Evolutionary conservation across 2,888 invertebrate genomes (phyloP), one percentile per base, ranked within the genome.

Genomic region (Petrophora chlorosata): DNA sequence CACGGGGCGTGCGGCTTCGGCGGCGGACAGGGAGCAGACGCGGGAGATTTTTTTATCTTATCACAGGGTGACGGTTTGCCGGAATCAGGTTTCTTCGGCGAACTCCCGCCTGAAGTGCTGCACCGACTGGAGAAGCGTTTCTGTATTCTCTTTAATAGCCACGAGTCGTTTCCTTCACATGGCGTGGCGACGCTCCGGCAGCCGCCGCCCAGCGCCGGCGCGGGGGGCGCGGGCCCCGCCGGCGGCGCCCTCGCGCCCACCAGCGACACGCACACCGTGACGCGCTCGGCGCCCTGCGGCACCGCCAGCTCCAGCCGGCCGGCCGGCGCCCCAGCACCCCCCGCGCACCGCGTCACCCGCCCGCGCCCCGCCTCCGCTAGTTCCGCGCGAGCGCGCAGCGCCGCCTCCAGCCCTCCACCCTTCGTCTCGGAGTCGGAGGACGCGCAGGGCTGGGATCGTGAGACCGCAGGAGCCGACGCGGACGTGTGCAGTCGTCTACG

Each of bases 321-420:
- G 42, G 45, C 16, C 7, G 22, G 13, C 22, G 22, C 14, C 12
- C 22, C 12, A 12, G 5, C 10, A 22, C 30, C 10, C 22, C 3
- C 23, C n/a, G 32, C 32, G 5, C 16, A 12, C 7, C 2, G 29
- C 33, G 22, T 56, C n/a, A 67, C 52, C 9, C 78, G 72, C 0
- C 79, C 79, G 2, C 57, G 57, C 1, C 70, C 74, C 10, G 70
- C 71, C 46, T 65, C 67, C 10, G 61, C 56, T 9, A 71, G 53
- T 2, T 36, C 13, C 2, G 46, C 48, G 15, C 65, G 63, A 8
- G 50, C 65, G 0, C 36, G 39, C 5, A 59, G 41, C 19, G 39
- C 12, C 7, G 14, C 30, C 10, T 42, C 41, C 8, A 52, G 23
- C 3, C n/a, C n/a, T n/a, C n/a, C n/a, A n/a, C 38, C 35, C n/a